Base-by-base conservation (phyloP, 2,113 vertebrate genomes). In the Plestiodon gilberti region DNA sequence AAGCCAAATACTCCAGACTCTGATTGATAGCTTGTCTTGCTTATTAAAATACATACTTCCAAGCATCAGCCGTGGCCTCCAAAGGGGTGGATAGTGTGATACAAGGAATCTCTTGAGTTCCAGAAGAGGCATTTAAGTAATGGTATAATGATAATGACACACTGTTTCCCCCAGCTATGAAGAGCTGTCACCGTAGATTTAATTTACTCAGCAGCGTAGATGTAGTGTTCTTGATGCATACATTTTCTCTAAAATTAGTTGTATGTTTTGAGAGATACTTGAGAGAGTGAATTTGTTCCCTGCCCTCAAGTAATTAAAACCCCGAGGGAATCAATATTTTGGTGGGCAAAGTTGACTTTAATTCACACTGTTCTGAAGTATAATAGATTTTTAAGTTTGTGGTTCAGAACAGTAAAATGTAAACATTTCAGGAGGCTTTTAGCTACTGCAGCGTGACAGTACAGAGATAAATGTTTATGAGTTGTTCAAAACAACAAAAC, bases 101-200 rank as follows among this genome's bases (percentile, higher is more conserved):
- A 43, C 83, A 78, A 57, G 79, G 67, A 91, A 74, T 79, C 89
- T 87, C n/a, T 76, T 89, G 8, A 40, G 43, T 59, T 87, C 33
- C 88, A 78, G 87, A 88, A 71, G 55, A 78, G 52, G 22, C 84
- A 23, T 90, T 89, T 88, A 87, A 86, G 69, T 89, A 9, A 1
- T 78, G 30, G 40, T 83, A 1, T 74, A 87, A 28, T 14, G 40
- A 75, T 77, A 90, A 73, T 89, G 69, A 77, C 55, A 84, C 17
- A 74, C 38, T 75, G 20, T 89, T 90, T 86, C 71, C 40, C 77
- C 82, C 75, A 84, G 83, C 79, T 38, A 65, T 81, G 28, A 74
- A 69, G 70, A 86, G n/a, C 78, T 85, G 81, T 67, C 89, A 87
- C 43, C 4, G 55, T 13, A 64, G n/a, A 79, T 79, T 81, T 87